A percentile compares a stretch with the other conserved stretches of the same genome.
Evolutionary conservation across 1,140 invertebrate species (phyloP).

Genomic region (Sarcophaga peregrina): DNA sequence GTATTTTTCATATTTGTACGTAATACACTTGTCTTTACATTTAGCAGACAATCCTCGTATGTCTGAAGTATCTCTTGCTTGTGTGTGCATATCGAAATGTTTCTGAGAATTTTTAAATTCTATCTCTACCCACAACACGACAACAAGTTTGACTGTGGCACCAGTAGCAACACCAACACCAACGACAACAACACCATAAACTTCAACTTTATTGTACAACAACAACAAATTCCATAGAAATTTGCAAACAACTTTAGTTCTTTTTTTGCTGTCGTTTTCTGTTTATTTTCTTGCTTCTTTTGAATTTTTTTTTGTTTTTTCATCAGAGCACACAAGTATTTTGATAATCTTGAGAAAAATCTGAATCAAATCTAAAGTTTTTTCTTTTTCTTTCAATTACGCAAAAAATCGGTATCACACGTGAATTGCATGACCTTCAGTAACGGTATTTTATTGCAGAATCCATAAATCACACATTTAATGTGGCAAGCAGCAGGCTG

Average conservation of each 20-base stretch:
- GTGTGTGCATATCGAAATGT: neutral
- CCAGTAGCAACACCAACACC: neutral
- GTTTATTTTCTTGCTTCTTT: neutral
- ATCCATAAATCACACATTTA: constrained; percentile 1
- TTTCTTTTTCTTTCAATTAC: constrained; percentile 18
- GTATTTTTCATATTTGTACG: no score
- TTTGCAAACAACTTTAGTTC: neutral
- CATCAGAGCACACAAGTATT: neutral
- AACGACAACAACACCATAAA: neutral
- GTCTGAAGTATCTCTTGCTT: neutral
- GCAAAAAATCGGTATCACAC: constrained; percentile 29
- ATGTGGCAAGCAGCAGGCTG: no score
- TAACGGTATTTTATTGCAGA: constrained; percentile 31
- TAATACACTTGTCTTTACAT: no score
- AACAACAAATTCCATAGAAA: neutral
- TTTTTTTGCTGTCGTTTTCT: neutral
- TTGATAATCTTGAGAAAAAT: constrained; percentile 20
- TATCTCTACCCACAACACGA: constrained; percentile 5
- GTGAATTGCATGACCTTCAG: constrained; percentile 33
- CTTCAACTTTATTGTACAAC: no score
- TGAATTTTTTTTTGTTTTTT: neutral
- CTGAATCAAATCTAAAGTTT: constrained; percentile 17
- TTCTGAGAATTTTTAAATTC: constrained; percentile 4
- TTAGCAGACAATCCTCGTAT: no score
- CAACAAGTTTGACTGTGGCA: neutral